A percentile compares a stretch with the other conserved stretches of the same genome.
Evolutionary conservation across 2,888 invertebrate species (phyloP).

Genomic region (Baccha elongata): DNA sequence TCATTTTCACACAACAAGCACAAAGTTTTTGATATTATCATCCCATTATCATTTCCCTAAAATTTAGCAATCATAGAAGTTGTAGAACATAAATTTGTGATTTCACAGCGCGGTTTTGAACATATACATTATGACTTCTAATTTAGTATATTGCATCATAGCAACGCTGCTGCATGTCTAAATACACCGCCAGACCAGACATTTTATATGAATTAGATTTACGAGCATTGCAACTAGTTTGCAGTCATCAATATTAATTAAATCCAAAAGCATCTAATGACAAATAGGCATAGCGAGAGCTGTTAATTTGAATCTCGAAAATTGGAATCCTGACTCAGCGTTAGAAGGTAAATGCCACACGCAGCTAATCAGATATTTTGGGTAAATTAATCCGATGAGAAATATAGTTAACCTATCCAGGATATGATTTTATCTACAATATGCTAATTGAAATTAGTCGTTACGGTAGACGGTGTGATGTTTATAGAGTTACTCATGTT

Average conservation of each 20-base stretch:
- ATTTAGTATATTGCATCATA: too few relatives aligned
- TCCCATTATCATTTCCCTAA: too few relatives aligned
- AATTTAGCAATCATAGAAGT: too few relatives aligned
- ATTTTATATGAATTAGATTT: slow-evolving; percentile 14
- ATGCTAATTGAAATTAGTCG: slow-evolving; percentile 35
- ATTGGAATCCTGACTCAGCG: slow-evolving; percentile 30
- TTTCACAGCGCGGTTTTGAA: too few relatives aligned
- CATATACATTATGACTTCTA: too few relatives aligned
- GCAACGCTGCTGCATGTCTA: too few relatives aligned
- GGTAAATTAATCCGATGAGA: slow-evolving; percentile 30
- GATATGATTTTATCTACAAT: slow-evolving; percentile 34
- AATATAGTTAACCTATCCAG: slow-evolving; percentile 29
- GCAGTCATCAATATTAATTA: slow-evolving; percentile 33
- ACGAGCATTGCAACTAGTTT: slow-evolving; percentile 22
- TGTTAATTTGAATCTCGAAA: slow-evolving; percentile 34
- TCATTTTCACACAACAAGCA: too few relatives aligned
- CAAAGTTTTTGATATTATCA: too few relatives aligned
- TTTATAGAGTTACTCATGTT: too few relatives aligned
- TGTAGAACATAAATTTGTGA: too few relatives aligned
- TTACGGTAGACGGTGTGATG: too few relatives aligned
- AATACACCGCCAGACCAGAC: slow-evolving; percentile 17
- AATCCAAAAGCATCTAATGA: slow-evolving; percentile 34
- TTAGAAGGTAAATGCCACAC: neutral
- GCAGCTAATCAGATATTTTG: slow-evolving; percentile 29
- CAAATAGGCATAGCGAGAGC: slow-evolving; percentile 14